Percentiles rank a stretch among this genome's conserved stretches.
These are phyloP conservation scores for Cephus spinipes DNA, from an alignment of 2,888 invertebrate species.

Conservation along the genomic window DNA sequence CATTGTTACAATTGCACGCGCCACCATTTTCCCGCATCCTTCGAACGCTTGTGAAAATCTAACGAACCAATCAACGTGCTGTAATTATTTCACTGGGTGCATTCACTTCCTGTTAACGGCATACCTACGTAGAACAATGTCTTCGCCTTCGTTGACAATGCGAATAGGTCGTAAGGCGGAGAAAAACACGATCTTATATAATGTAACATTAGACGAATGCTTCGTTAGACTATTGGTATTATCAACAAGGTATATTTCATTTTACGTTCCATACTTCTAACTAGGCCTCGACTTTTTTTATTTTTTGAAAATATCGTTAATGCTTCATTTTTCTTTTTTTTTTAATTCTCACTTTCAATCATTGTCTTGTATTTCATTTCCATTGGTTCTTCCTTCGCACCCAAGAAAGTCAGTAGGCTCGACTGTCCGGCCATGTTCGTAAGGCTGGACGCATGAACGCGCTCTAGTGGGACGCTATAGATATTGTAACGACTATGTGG, in stretches of 20 bases:
- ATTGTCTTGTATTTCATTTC: not conserved
- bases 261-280: not conserved
- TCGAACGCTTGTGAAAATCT: slow-evolving; percentile 30
- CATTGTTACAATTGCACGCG: not conserved
- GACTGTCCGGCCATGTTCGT: not conserved
- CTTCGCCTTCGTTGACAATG: not conserved
- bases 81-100: not conserved
- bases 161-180: not conserved
- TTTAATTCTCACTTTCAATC: no score
- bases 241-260: not conserved
- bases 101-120: not conserved
- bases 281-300: not conserved
- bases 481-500: not conserved
- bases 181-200: not conserved
- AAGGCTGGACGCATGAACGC: not conserved
- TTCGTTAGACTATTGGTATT: no score
- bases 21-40: not conserved
- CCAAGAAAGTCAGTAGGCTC: not conserved
- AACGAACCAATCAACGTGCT: not conserved
- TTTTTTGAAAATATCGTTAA: not conserved
- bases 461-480: not conserved
- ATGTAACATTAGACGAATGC: not conserved
- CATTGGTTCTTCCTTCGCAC: not conserved
- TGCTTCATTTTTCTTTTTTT: no score
- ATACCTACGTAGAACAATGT: not conserved